Evolutionary conservation across 1,140 invertebrate genomes (phyloP).

Genomic region (Diuraphis noxia): DNA sequence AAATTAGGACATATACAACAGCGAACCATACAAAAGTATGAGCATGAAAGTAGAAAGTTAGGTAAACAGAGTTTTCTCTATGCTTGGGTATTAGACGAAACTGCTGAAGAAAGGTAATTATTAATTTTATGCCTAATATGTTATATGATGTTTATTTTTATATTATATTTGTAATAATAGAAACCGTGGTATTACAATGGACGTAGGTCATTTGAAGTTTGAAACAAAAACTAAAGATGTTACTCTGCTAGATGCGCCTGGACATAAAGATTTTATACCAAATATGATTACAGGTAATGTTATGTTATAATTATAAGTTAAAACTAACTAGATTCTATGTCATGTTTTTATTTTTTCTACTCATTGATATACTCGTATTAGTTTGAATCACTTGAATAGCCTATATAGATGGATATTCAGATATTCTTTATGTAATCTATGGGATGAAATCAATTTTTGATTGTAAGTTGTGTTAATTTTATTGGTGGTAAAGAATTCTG

Average conservation of each 20-base stretch:
- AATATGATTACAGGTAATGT: constrained; percentile 97
- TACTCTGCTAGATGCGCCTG: constrained; percentile 93
- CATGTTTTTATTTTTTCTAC: background rate
- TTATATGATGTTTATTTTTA: background rate
- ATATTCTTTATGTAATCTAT: background rate
- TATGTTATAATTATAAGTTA: too few species aligned
- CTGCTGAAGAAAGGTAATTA: constrained; percentile 89
- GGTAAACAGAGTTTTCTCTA: constrained; percentile 98
- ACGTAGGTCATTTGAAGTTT: constrained; percentile 91
- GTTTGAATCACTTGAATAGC: background rate
- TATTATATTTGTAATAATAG: constrained; percentile 60
- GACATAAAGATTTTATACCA: constrained; percentile 98
- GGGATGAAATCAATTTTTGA: background rate
- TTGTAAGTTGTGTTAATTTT: background rate
- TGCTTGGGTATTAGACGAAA: constrained; percentile 99
- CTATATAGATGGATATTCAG: background rate
- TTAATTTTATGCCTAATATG: background rate
- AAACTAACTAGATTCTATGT: background rate
- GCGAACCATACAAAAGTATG: constrained; percentile 94
- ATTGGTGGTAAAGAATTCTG: background rate
- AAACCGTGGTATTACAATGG: constrained; percentile 91
- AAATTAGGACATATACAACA: constrained; percentile 88
- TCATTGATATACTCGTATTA: background rate
- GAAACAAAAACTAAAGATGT: constrained; percentile 82
- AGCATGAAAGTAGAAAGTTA: constrained; percentile 95